Base-by-base conservation (phyloP, 2,797 vertebrate genomes). In the Sorex maritimensis region DNA sequence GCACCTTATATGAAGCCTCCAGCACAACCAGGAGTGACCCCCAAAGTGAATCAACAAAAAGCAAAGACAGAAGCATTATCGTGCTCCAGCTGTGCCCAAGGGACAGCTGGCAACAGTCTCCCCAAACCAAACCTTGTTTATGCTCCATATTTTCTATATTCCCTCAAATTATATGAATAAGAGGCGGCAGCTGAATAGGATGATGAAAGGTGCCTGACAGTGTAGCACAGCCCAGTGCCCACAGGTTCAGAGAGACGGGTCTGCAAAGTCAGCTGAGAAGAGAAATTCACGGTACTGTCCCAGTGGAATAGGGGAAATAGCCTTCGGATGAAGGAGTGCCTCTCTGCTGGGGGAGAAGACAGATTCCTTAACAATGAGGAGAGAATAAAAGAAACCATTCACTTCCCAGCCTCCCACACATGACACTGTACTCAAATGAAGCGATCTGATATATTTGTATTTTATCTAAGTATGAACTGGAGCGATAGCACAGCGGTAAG, bases 241-340 rank as follows among this genome's bases (percentile, higher is more conserved):
- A 52, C 1, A 7, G 49, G 11, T 52, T 26, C 3, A 65, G 2
- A 34, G 0, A 44, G 1, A 52, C 13, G 17, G 9, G 14, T 11
- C 38, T 23, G 41, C 12, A 26, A 61, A 46, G 68, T 14, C 30
- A 26, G 17, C 72, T 61, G n/a, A 58, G 61, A 55, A 30, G n/a
- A 1, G 26, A 68, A 69, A n/a, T 1, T 49, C 34, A 86, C 8
- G 19, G 4, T 21, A 28, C 1, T 30, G 17, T 3, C 67, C n/a
- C n/a, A 69, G n/a, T 65, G 24, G 26, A 23, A 23, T 7, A 11
- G 19, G 65, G 65, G 65, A 67, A 28, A 28, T 10, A 67, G 24
- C 8, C 65, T 3, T 67, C 24, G 63, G 24, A 28, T 26, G 23
- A 28, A 67, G 63, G 24, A 67, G 9, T 28, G 11, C 26, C 17